Base-by-base conservation (phyloP, 1,140 invertebrate species). In the Drosophila jambulina region DNA sequence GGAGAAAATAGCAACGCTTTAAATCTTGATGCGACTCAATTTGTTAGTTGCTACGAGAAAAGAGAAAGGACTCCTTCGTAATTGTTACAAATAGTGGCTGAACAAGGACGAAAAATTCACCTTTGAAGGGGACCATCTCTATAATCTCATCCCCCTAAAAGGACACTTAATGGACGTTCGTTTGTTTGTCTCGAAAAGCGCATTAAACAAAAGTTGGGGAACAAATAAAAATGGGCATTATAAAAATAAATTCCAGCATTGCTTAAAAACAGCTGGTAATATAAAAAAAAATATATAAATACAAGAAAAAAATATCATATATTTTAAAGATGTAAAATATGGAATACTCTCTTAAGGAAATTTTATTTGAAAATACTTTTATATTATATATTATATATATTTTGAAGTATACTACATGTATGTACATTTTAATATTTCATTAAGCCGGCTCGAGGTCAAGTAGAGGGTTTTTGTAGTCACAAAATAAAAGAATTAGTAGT, bases 1-100 rank as follows among this genome's bases (percentile, higher is more conserved):
- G 81, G 74, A 91, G 72, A 78, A 82, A 85, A 79, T 76, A 32
- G 62, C 59, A 67, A 36, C 74, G 70, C 64, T 86, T 87, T 71
- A 57, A 82, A 82, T 74, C 82, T 57, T 91, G 80, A 82, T 86
- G 80, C 67, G 63, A 62, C 85, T 76, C 72, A 75, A 90, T 88
- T 88, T 90, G 84, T 84, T 90, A 87, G 77, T 68, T 64, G 46
- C 51, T 25, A 42, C 13, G 23, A 38, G 29, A 13, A 34, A 45
- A 34, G 40, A 43, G 42, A 40, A 51, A 23, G 15, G 69, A 42
- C 65, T 27, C 58, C 57, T 67, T 53, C 29, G 77, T 82, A 79
- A 82, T 79, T 82, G 78, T 56, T 46, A 65, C 70, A 85, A 85
- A 85, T 85, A 75, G 63, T 64, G 59, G 23, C 29, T 8, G 43